Evolutionary conservation across 2,113 vertebrate genomes (phyloP).

Genomic region (Spilogale gracilis): DNA sequence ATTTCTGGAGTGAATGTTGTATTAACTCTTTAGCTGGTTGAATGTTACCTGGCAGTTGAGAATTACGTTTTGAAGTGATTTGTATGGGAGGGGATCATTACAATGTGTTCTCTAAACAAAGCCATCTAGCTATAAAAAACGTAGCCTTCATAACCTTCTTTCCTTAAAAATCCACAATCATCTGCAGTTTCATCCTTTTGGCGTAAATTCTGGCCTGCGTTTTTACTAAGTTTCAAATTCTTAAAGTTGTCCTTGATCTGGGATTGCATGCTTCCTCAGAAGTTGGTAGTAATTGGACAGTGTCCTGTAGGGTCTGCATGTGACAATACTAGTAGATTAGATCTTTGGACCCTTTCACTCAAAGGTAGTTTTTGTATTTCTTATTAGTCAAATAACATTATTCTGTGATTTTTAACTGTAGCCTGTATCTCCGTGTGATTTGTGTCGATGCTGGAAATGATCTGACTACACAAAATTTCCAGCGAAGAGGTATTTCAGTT

Average conservation of each 20-base stretch:
- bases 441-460: constrained; percentile 34
- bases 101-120: constrained; percentile 7
- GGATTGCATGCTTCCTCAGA: neutral
- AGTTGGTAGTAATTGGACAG: neutral
- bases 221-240: constrained; percentile 34
- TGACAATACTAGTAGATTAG: neutral
- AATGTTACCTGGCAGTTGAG: constrained; percentile 57
- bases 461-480: neutral
- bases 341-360: neutral
- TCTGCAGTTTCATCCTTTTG: neutral
- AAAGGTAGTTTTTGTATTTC: constrained; percentile 29
- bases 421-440: neutral
- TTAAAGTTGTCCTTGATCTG: constrained; percentile 18
- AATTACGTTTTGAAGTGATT: constrained; percentile 31
- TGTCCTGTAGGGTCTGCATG: neutral
- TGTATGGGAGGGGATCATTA: neutral
- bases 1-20: neutral
- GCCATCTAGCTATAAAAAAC: neutral
- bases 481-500: neutral
- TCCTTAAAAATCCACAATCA: neutral
- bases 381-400: constrained; percentile 36
- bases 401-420: constrained; percentile 40
- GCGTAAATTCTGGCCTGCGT: constrained; percentile 25
- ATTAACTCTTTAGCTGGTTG: constrained; percentile 19
- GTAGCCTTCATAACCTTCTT: neutral